Conservation (phyloP, 2,888 invertebrate species). For the Tipula unca region DNA sequence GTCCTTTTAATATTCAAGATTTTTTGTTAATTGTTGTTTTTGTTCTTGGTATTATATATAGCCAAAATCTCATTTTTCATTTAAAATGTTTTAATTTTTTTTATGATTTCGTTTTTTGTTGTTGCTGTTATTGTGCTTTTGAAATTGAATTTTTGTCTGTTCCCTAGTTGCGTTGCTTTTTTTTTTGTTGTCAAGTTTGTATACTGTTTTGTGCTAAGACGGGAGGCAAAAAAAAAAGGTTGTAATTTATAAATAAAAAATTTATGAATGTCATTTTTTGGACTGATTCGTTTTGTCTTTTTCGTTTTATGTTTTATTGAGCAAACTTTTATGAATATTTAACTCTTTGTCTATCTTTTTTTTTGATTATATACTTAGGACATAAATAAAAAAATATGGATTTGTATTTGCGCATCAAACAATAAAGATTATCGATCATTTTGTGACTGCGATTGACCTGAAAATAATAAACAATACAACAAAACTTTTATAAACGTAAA, state of each 20-base stretch:
- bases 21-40: background rate
- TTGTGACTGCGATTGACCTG: background rate
- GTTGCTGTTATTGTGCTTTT: background rate
- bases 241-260: background rate
- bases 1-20: background rate
- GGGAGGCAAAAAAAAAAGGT: background rate
- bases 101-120: background rate
- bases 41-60: background rate
- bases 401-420: background rate
- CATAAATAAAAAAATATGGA: background rate
- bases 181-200: background rate
- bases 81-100: background rate
- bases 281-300: background rate
- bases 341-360: background rate
- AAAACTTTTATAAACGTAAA: background rate
- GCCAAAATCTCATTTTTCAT: background rate
- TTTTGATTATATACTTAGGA: background rate
- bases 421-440: background rate
- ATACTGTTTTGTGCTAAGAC: background rate
- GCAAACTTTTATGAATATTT: background rate
- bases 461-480: background rate
- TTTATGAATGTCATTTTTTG: background rate
- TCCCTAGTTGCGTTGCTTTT: background rate
- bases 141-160: background rate
- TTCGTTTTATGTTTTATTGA: background rate